phyloP scores from a whole-genome alignment of 53 echinoderm and acorn worm species.

The Arbacia lixula region DNA sequence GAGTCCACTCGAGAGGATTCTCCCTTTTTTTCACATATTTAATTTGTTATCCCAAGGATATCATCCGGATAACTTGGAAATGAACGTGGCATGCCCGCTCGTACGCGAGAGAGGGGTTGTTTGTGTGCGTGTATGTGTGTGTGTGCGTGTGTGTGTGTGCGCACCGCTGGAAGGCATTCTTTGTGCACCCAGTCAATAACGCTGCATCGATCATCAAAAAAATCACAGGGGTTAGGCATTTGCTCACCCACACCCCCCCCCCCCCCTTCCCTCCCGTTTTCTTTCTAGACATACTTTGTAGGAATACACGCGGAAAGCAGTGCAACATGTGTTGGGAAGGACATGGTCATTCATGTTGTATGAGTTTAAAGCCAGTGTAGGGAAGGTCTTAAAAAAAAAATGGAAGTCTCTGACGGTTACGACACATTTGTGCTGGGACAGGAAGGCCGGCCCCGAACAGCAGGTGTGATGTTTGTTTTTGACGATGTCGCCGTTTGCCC shows the following conservation, averaged over 20 bases:
- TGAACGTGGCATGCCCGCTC: background rate
- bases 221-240: conserved; percentile 4
- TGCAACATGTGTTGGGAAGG: too few species aligned
- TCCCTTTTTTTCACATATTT: too few species aligned
- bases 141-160: conserved; percentile 3
- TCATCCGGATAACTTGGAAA: background rate
- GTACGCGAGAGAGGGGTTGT: background rate
- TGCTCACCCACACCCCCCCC: background rate
- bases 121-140: conserved; percentile 20
- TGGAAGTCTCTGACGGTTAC: too few species aligned
- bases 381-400: too few species aligned
- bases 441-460: too few species aligned
- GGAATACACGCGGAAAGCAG: too few species aligned
- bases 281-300: background rate
- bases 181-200: conserved; percentile 15
- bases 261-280: background rate
- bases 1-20: too few species aligned
- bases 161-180: conserved; percentile 30
- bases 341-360: too few species aligned
- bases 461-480: too few species aligned
- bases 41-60: conserved; percentile 20
- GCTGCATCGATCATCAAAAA: conserved; percentile 26
- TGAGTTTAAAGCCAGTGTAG: too few species aligned
- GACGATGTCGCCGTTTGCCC: too few species aligned
- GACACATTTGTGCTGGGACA: too few species aligned